Conservation (phyloP, 2,113 vertebrate genomes). For the Pampusana beccarii region DNA sequence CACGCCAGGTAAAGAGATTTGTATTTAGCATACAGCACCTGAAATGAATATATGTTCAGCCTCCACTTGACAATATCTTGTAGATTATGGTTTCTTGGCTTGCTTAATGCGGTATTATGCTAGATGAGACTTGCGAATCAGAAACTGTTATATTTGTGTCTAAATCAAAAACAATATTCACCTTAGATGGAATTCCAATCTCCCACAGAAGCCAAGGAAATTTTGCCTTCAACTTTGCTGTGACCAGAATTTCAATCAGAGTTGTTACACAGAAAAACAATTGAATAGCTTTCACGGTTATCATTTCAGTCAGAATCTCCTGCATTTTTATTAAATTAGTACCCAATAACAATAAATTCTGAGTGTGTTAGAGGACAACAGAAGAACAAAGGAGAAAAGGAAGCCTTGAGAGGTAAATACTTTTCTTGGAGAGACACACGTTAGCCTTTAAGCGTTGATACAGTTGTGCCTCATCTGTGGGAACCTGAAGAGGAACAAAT, state of each 20-base stretch:
- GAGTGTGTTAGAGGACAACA: constrained; percentile 4
- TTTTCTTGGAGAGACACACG: neutral
- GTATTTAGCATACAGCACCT: neutral
- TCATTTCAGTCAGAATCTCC: constrained; percentile 38
- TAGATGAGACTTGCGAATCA: neutral
- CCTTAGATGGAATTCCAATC: constrained; percentile 38
- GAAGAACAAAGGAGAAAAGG: neutral
- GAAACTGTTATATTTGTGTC: constrained; percentile 31
- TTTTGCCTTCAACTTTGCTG: neutral
- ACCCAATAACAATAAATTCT: constrained; percentile 27
- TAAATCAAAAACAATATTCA: constrained; percentile 40
- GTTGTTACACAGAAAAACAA: constrained; percentile 16
- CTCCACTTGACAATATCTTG: neutral
- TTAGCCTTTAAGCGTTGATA: neutral
- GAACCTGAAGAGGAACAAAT: constrained; percentile 4
- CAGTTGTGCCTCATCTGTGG: neutral
- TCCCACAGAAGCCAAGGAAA: constrained; percentile 28
- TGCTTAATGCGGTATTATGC: constrained; percentile 3
- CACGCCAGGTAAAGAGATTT: neutral
- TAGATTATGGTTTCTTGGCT: neutral
- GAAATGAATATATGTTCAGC: neutral
- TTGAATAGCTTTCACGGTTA: constrained; percentile 16
- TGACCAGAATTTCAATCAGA: constrained; percentile 48
- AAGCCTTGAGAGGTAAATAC: constrained; percentile 9
- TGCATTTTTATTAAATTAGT: constrained; percentile 58